Evolutionary conservation across 2,888 invertebrate genomes (phyloP).

Genomic region (Kuschelorhynchus macadamiae): DNA sequence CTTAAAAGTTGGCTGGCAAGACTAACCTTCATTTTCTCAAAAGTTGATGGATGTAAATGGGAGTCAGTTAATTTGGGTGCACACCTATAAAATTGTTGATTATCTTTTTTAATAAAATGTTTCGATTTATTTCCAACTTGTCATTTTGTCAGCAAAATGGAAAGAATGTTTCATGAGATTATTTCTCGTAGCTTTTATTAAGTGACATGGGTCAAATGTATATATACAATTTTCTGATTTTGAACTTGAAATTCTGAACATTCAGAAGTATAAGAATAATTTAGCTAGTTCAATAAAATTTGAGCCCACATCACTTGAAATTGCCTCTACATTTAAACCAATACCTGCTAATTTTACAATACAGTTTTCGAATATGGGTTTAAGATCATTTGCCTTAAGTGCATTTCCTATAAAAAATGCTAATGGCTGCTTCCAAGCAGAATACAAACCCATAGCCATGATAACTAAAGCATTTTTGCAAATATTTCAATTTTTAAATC

Average conservation of each 20-base stretch:
- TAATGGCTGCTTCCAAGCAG: conserved; percentile 7
- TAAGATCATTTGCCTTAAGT: conserved; percentile 6
- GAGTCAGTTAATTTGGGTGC: conserved; percentile 17
- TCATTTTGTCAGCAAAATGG: background rate
- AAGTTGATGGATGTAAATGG: conserved; percentile 39
- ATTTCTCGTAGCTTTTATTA: conserved; percentile 11
- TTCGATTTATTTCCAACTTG: conserved; percentile 5
- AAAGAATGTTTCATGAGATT: conserved; percentile 2
- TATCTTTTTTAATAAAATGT: conserved; percentile 1
- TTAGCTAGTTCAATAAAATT: conserved; percentile 6
- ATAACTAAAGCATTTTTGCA: conserved; percentile 16
- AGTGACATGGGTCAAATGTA: conserved; percentile 16
- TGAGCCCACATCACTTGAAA: conserved; percentile 17
- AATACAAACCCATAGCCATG: conserved; percentile 5
- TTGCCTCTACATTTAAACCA: background rate
- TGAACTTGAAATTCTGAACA: conserved; percentile 1
- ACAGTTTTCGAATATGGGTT: background rate
- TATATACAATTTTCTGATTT: conserved; percentile 1
- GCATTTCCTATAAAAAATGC: conserved; percentile 4
- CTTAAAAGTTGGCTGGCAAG: background rate
- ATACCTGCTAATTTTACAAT: background rate
- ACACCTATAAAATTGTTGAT: conserved; percentile 8
- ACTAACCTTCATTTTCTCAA: conserved; percentile 24
- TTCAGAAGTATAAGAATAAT: conserved; percentile 1
- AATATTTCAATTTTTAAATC: conserved; percentile 2